Evolutionary conservation across 2,113 vertebrate genomes (phyloP), one percentile per base, ranked within the genome.

Genomic region (Cyanoramphus novaezelandiae): DNA sequence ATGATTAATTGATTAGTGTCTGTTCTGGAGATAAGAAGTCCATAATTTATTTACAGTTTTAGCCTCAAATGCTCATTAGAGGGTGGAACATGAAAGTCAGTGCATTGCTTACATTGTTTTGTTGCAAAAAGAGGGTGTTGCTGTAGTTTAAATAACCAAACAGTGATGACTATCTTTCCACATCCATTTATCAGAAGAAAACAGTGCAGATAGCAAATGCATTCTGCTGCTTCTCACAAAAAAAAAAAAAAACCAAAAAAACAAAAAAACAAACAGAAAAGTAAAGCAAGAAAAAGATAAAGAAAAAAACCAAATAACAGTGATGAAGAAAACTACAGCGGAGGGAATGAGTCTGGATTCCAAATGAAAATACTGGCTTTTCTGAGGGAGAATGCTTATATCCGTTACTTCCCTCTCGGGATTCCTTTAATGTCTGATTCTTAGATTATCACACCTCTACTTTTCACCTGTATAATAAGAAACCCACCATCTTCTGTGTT

Each of bases 41-140:
- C 35, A n/a, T 81, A 62, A 89, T 93, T 95, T 91, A 67, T 94
- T 95, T 71, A 83, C 39, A 63, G 5, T 87, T 94, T 86, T 67
- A 41, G 33, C 20, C 57, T 86, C 46, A 74, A 86, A 88, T 76
- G 15, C 29, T 83, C 43, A 68, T 79, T 95, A 79, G 53, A 93
- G 33, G 8, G 20, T 62, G 31, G 24, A 62, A 86, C 9, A 53
- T 52, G 24, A 29, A 84, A 79, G 33, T 71, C 27, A 52, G 15
- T 60, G 10, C 24, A 31, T 24, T 62, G 39, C 37, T 91, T 47
- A 57, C 12, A 28, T 59, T 50, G 72, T 33, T 95, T 52, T 69
- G 39, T 46, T 91, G 19, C 16, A 77, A 86, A 46, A 68, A 65
- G 18, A 75, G 17, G 6, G 6, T 49, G 8, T 50, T 75, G 27